phyloP scores from a whole-genome alignment of 1,140 invertebrate genomes.

The Drosophila chauvacae region DNA sequence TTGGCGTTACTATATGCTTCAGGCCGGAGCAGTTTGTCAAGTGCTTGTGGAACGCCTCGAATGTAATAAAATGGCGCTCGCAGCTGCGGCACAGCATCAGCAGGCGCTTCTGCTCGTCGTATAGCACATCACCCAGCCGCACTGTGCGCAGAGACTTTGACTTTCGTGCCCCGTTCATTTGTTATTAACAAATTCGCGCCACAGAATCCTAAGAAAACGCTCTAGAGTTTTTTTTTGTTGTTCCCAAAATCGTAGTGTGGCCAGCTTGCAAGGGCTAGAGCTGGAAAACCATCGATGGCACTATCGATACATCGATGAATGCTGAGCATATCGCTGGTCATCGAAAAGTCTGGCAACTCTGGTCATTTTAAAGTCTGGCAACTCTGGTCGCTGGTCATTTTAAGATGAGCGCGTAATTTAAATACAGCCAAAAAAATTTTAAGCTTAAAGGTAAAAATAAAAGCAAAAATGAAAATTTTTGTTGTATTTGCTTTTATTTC shows the following conservation, averaged over 20 bases:
- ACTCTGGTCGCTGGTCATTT: no score
- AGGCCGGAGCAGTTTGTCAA: slow-evolving; percentile 42
- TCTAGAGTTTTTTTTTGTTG: not conserved
- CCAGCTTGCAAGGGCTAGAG: not conserved
- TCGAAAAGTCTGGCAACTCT: no score
- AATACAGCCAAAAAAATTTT: not conserved
- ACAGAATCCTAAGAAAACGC: not conserved
- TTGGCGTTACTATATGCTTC: slow-evolving; percentile 48
- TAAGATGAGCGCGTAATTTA: not conserved
- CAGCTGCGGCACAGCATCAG: slow-evolving; percentile 63
- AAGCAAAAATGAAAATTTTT: no score
- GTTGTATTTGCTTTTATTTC: not conserved
- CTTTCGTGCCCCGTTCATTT: slow-evolving; percentile 62
- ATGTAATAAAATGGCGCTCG: slow-evolving; percentile 44
- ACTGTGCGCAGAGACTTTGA: slow-evolving; percentile 47
- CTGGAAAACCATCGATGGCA: no score
- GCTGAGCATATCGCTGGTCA: no score
- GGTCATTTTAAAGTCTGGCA: no score
- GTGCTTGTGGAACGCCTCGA: slow-evolving; percentile 50
- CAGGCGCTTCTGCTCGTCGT: slow-evolving; percentile 60
- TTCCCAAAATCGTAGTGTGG: not conserved
- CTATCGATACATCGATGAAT: no score
- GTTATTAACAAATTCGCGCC: slow-evolving; percentile 33
- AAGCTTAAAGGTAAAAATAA: not conserved
- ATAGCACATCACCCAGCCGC: slow-evolving; percentile 60